A percentile compares a stretch with the other conserved stretches of the same genome.
These are phyloP conservation scores for Babylonia areolata DNA, from an alignment of 1,140 invertebrate species.

Conservation along the genomic window DNA sequence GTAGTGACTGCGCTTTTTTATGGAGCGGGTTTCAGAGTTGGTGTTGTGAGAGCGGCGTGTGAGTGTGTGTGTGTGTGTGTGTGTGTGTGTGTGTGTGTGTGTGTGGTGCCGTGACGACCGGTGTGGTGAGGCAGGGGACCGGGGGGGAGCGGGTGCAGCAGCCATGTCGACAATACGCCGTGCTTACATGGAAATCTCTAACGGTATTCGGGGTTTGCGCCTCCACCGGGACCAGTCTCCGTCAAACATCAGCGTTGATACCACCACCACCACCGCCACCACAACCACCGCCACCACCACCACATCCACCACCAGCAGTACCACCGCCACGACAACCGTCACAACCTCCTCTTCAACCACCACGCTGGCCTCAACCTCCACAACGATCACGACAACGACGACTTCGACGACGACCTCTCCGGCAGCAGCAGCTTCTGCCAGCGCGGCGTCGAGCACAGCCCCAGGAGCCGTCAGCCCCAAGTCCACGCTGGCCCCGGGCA, in stretches of 20 bases:
- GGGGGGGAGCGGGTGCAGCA: not conserved
- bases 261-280: not conserved
- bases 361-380: constrained; percentile 5
- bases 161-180: constrained; percentile 74
- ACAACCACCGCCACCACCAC: not conserved
- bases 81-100: not conserved
- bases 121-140: not conserved
- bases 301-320: not conserved
- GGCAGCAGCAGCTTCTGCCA: not conserved
- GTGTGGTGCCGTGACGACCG: not conserved
- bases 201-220: constrained; percentile 72
- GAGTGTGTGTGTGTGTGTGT: not conserved
- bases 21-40: not conserved
- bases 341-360: constrained; percentile 2
- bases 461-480: constrained; percentile 9
- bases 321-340: not conserved
- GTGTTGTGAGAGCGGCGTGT: too few species aligned
- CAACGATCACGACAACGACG: constrained; percentile 15
- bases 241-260: constrained; percentile 5
- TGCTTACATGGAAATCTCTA: constrained; percentile 76
- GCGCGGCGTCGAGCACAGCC: not conserved
- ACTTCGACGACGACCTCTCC: constrained; percentile 13
- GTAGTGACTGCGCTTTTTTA: not conserved
- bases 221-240: constrained; percentile 66
- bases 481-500: constrained; percentile 18